Evolutionary conservation across 2,113 vertebrate genomes (phyloP).

Genomic region (Thamnophis sirtalis): DNA sequence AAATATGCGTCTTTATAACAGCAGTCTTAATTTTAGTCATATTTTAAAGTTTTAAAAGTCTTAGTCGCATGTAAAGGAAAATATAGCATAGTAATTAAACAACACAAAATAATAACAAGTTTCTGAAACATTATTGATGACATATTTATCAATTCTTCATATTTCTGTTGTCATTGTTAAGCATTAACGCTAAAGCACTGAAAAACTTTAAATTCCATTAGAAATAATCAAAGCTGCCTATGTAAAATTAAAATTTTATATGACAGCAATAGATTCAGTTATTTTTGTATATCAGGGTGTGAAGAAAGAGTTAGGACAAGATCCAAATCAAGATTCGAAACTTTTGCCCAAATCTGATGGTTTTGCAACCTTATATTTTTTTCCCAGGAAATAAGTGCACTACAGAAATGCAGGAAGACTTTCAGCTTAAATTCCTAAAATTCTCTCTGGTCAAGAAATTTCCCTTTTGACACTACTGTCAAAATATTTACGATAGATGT

Average conservation of each 20-base stretch:
- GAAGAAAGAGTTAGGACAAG: background rate
- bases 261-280: background rate
- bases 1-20: background rate
- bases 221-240: background rate
- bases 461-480: constrained; percentile 50
- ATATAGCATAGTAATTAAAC: background rate
- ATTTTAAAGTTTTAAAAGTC: background rate
- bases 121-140: background rate
- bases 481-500: constrained; percentile 52
- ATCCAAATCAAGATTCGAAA: background rate
- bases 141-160: background rate
- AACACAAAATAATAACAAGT: background rate
- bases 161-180: constrained; percentile 10
- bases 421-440: constrained; percentile 51
- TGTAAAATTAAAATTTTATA: constrained; percentile 18
- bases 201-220: background rate
- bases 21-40: background rate
- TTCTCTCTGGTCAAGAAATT: constrained; percentile 50
- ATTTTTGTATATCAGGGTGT: background rate
- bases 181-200: background rate
- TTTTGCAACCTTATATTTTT: constrained; percentile 2
- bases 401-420: constrained; percentile 39
- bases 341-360: background rate
- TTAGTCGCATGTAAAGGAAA: background rate
- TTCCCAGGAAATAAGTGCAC: constrained; percentile 31